These are phyloP conservation scores for Epirrhoe tristata DNA, from an alignment of 2,888 invertebrate species.

Conservation along the genomic window DNA sequence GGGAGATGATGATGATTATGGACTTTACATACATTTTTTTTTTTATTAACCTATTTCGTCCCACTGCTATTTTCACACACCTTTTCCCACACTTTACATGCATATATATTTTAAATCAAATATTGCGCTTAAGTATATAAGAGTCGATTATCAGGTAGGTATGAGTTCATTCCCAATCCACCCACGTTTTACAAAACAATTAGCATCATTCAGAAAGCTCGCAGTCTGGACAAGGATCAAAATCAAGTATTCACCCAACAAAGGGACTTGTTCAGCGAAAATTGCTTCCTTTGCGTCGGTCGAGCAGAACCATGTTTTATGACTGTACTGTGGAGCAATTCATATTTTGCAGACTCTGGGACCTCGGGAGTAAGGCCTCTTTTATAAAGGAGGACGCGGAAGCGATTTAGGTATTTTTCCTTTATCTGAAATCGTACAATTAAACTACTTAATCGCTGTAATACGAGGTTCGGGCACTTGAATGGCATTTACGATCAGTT, in stretches of 20 bases:
- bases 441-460: constrained; percentile 20
- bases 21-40: too few species aligned
- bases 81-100: too few species aligned
- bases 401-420: constrained; percentile 14
- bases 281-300: constrained; percentile 59
- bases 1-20: too few species aligned
- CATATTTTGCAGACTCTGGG: constrained; percentile 61
- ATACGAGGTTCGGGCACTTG: constrained; percentile 4
- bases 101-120: too few species aligned
- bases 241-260: constrained; percentile 59
- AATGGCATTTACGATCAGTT: not conserved
- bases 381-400: constrained; percentile 22
- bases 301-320: constrained; percentile 59
- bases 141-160: constrained; percentile 1
- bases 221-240: constrained; percentile 54
- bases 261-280: constrained; percentile 57
- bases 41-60: too few species aligned
- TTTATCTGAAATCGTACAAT: constrained; percentile 24
- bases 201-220: constrained; percentile 42
- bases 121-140: not conserved
- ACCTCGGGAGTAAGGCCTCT: constrained; percentile 42
- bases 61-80: too few species aligned
- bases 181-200: constrained; percentile 40
- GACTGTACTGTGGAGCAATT: constrained; percentile 51
- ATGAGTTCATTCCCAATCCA: constrained; percentile 8